A percentile compares a stretch with the other conserved stretches of the same genome.
phyloP scores from a whole-genome alignment of 1,140 invertebrate species.

The Drosophila yakuba region DNA sequence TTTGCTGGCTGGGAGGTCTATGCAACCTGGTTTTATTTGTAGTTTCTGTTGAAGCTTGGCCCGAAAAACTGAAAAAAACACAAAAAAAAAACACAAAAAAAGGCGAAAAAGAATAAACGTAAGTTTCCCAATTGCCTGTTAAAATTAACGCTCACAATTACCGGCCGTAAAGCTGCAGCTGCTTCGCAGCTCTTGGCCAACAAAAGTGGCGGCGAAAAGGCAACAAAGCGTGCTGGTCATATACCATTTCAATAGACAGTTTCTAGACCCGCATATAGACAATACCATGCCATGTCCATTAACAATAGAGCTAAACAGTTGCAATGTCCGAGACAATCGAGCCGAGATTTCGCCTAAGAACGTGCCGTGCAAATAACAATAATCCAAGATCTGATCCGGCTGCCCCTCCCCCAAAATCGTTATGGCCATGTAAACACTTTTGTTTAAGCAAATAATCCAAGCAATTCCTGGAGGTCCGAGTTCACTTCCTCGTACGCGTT shows the following conservation, averaged over 20 bases:
- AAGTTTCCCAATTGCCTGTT: conserved; percentile 53
- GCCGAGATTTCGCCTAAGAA: conserved; percentile 66
- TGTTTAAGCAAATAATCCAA: conserved; percentile 68
- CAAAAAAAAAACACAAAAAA: not conserved
- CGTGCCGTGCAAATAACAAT: conserved; percentile 57
- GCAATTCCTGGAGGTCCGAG: conserved; percentile 46
- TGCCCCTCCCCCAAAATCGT: conserved; percentile 36
- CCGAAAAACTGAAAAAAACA: not conserved
- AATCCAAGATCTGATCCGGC: conserved; percentile 31
- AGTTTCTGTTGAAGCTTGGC: not conserved
- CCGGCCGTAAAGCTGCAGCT: conserved; percentile 42
- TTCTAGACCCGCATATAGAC: conserved; percentile 26
- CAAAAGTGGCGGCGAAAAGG: conserved; percentile 20
- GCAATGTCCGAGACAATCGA: conserved; percentile 52
- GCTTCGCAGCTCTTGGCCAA: conserved; percentile 44
- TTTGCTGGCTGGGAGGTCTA: conserved; percentile 13
- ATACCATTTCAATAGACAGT: conserved; percentile 48
- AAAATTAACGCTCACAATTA: conserved; percentile 53
- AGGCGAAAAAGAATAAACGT: conserved; percentile 29
- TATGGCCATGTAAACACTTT: conserved; percentile 55
- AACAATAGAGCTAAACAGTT: conserved; percentile 48
- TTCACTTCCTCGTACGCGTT: conserved; percentile 50
- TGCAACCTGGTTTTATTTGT: conserved; percentile 5
- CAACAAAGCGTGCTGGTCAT: conserved; percentile 36
- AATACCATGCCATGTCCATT: conserved; percentile 23